phyloP scores from a whole-genome alignment of 2,888 invertebrate species.

The Magallana nippona region DNA sequence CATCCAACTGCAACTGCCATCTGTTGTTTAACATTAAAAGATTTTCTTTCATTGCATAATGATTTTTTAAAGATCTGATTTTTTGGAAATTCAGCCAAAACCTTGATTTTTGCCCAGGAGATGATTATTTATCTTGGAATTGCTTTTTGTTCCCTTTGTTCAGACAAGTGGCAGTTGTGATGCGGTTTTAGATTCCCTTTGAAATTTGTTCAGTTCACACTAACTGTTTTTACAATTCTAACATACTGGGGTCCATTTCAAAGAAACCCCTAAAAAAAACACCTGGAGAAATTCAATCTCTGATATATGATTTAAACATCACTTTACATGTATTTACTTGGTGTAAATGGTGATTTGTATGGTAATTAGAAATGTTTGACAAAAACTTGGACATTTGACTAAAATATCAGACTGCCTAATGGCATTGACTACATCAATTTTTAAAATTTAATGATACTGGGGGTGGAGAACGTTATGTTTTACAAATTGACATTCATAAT shows the following conservation, averaged over 20 bases:
- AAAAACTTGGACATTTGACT: too few relatives aligned
- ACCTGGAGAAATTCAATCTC: slow-evolving; percentile 7
- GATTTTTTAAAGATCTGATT: neutral
- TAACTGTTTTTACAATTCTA: slow-evolving; percentile 26
- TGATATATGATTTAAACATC: neutral
- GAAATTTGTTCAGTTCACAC: neutral
- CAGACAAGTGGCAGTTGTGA: slow-evolving; percentile 10
- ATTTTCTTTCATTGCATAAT: neutral
- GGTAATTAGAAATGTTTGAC: too few relatives aligned
- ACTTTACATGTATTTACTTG: too few relatives aligned
- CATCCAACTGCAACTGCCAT: slow-evolving; percentile 24
- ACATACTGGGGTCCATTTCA: neutral
- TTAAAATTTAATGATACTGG: too few relatives aligned
- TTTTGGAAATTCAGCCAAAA: slow-evolving; percentile 2
- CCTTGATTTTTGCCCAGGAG: neutral
- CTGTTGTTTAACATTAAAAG: neutral
- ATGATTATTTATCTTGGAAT: neutral
- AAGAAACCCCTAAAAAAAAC: neutral
- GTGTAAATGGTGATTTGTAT: too few relatives aligned
- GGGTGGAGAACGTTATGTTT: too few relatives aligned
- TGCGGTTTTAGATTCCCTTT: neutral
- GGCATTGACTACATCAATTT: too few relatives aligned
- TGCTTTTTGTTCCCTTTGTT: neutral
- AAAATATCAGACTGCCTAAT: too few relatives aligned
- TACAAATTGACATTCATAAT: too few relatives aligned